Evolutionary conservation across 2,797 vertebrate species (phyloP).

Genomic region (Calcarius lapponicus): DNA sequence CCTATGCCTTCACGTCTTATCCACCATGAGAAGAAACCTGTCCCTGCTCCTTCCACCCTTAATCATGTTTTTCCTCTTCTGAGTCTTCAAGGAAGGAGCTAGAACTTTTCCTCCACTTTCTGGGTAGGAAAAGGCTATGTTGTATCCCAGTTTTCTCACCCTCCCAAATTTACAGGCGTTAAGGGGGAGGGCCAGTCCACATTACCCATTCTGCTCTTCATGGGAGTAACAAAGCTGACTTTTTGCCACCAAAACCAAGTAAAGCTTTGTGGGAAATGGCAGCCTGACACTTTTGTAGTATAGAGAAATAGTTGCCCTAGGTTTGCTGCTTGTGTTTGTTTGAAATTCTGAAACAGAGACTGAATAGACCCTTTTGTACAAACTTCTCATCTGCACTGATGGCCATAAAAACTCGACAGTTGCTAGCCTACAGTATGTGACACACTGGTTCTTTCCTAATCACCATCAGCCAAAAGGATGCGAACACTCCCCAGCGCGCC

Average conservation of each 20-base stretch:
- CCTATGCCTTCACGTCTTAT: background rate
- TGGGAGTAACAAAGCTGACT: constrained; percentile 10
- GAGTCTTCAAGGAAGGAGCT: background rate
- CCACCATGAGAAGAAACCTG: background rate
- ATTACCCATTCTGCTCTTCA: background rate
- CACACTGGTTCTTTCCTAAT: constrained; percentile 42
- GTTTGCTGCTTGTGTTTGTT: constrained; percentile 46
- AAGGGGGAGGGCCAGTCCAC: background rate
- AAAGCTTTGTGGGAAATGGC: constrained; percentile 45
- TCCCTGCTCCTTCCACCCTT: background rate
- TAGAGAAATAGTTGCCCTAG: constrained; percentile 42
- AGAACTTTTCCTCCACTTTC: background rate
- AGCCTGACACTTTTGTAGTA: constrained; percentile 16
- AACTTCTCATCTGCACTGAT: constrained; percentile 53
- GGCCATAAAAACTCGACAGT: constrained; percentile 64
- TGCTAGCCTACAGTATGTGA: constrained; percentile 65
- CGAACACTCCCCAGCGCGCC: background rate
- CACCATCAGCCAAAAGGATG: constrained; percentile 32
- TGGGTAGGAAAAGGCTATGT: background rate
- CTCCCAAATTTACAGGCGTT: background rate
- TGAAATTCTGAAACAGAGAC: constrained; percentile 39
- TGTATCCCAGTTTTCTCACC: background rate
- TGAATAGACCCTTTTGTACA: constrained; percentile 63
- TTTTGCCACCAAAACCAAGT: background rate
- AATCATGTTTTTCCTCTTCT: background rate